Conservation (phyloP, 2,797 vertebrate species). For the Bovichtus diacanthus region DNA sequence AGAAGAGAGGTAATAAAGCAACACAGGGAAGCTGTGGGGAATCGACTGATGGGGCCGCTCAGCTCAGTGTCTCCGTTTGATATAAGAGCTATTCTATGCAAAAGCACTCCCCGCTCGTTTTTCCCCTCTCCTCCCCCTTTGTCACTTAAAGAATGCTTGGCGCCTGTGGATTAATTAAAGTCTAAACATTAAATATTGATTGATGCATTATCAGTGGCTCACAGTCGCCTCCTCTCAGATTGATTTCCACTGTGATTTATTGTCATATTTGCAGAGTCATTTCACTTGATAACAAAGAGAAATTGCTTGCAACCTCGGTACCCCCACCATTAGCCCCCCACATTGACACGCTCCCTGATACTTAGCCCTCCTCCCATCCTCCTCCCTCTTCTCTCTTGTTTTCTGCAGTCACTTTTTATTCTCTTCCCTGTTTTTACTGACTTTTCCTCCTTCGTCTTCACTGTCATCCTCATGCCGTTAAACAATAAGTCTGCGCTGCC, state of each 20-base stretch:
- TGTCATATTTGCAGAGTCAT: constrained; percentile 99
- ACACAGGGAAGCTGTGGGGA: constrained; percentile 67
- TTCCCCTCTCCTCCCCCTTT: constrained; percentile 82
- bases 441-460: constrained; percentile 66
- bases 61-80: constrained; percentile 86
- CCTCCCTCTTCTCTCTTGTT: constrained; percentile 61
- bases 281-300: constrained; percentile 99
- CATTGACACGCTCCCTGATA: constrained; percentile 70
- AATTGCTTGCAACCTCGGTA: constrained; percentile 89
- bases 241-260: constrained; percentile 99
- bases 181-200: constrained; percentile 99
- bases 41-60: constrained; percentile 77
- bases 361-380: constrained; percentile 60
- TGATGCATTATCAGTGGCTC: constrained; percentile 99
- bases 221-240: constrained; percentile 98
- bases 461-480: constrained; percentile 45
- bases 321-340: constrained; percentile 79
- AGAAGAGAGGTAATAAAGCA: constrained; percentile 64
- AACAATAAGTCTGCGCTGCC: constrained; percentile 62
- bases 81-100: constrained; percentile 96
- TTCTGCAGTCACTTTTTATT: constrained; percentile 61
- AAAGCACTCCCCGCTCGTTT: constrained; percentile 87
- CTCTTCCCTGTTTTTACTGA: constrained; percentile 52
- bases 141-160: constrained; percentile 99
- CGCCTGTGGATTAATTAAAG: constrained; percentile 99